phyloP scores from a whole-genome alignment of 1,140 invertebrate species.

The Macrostomum lignano region DNA sequence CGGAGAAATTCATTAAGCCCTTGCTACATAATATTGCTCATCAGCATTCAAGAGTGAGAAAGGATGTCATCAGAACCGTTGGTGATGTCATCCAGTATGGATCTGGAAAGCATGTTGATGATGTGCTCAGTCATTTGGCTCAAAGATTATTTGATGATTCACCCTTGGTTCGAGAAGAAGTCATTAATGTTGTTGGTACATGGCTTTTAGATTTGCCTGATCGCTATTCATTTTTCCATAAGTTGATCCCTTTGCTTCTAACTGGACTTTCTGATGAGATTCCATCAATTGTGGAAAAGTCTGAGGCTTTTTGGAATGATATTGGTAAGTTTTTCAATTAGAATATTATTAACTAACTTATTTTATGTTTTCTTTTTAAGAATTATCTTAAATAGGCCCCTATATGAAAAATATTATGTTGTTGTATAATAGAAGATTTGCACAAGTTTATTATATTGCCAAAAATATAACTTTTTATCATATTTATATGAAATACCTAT shows the following conservation, averaged over 20 bases:
- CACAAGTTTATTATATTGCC: no score
- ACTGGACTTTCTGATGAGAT: constrained; percentile 43
- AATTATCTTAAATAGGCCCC: no score
- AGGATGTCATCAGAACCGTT: constrained; percentile 35
- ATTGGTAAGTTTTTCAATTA: no score
- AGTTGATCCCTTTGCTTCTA: constrained; percentile 42
- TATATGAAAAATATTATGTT: no score
- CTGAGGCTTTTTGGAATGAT: constrained; percentile 36
- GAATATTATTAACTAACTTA: no score
- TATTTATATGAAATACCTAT: no score
- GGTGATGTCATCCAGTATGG: constrained; percentile 34
- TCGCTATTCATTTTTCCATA: constrained; percentile 46
- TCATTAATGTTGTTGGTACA: constrained; percentile 35
- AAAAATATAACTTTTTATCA: no score
- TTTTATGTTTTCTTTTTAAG: no score
- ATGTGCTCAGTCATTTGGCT: constrained; percentile 37
- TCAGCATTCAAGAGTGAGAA: constrained; percentile 47
- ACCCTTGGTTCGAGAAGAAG: constrained; percentile 36
- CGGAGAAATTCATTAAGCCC: constrained; percentile 41
- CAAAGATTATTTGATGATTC: constrained; percentile 45
- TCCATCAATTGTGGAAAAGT: constrained; percentile 33
- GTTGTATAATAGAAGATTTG: no score
- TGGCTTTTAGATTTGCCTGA: constrained; percentile 42
- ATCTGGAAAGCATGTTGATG: constrained; percentile 35
- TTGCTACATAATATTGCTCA: constrained; percentile 41